Evolutionary conservation across 2,888 invertebrate species (phyloP).

Genomic region (Arrhopalites spinosus): DNA sequence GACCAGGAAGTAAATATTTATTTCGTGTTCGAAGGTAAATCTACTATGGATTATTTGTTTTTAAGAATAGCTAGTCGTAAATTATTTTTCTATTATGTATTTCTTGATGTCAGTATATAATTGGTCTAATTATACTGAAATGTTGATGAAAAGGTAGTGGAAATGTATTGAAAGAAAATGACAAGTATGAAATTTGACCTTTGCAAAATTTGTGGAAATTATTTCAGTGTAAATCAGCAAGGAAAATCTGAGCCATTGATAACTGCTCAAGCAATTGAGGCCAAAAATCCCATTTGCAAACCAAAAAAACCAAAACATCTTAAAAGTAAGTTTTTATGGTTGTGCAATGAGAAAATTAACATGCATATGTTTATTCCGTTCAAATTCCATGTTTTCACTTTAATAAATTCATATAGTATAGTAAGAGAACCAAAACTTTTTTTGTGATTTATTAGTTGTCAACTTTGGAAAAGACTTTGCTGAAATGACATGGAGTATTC

Average conservation of each 20-base stretch:
- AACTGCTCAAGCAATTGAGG: conserved; percentile 82
- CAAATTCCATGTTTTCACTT: too few species aligned
- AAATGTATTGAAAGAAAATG: too few species aligned
- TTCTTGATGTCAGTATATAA: background rate
- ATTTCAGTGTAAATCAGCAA: too few species aligned
- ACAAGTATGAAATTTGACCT: too few species aligned
- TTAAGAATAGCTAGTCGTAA: too few species aligned
- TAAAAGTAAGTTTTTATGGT: background rate
- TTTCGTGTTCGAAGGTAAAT: conserved; percentile 74
- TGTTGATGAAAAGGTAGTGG: too few species aligned
- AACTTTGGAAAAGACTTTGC: conserved; percentile 96
- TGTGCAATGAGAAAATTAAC: too few species aligned
- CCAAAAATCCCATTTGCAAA: conserved; percentile 96
- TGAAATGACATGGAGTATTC: conserved; percentile 91
- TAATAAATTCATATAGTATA: background rate
- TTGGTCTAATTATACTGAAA: background rate
- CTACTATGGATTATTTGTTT: background rate
- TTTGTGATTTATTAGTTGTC: conserved; percentile 74
- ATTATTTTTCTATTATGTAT: background rate
- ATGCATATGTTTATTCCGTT: too few species aligned
- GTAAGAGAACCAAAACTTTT: background rate
- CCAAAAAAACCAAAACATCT: conserved; percentile 75
- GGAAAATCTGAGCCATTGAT: conserved; percentile 93
- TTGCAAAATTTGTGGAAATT: conserved; percentile 73
- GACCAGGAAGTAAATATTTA: conserved; percentile 94